Base-by-base conservation (phyloP, 2,888 invertebrate species). In the Gymnocheta viridis region DNA sequence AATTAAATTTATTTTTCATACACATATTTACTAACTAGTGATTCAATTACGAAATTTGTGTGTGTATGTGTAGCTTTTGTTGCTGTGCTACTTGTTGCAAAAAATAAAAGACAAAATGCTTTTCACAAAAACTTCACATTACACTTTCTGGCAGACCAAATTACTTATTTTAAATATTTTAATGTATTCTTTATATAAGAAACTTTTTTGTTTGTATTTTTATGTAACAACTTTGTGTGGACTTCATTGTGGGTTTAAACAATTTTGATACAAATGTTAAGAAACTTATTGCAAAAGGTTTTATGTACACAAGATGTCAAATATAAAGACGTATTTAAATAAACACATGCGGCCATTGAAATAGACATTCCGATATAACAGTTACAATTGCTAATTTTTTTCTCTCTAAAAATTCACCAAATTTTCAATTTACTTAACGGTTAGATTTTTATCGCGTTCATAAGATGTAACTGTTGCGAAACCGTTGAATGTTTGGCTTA, bases 1-100 rank as follows among this genome's bases (percentile, higher is more conserved):
- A 66, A 76, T 66, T 76, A 56, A 56, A 66, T 76, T 24, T 64
- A 54, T 47, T 32, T 38, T 22, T 32, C 12, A 72, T 47, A 32
- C 29, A 44, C 12, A 72, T 47, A 32, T 14, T 58, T 67, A 49
- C 24, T 51, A 64, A 56, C 56, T 47, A 58, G 49, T 67, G 32
- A 67, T 77, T 67, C 47, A 77, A 58, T 77, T 77, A 67, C n/a
- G 7, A 77, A 76, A 29, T 73, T 12, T 60, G 4, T 73, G 17
- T 60, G 4, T 6, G 32, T 5, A 32, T 10, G 7, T 1, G 32
- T 7, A 32, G 2, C 10, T n/a, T n/a, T n/a, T n/a, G n/a, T n/a
- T n/a, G n/a, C 14, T 58, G 5, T 76, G 47, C 67, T 58, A 35
- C 7, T 9, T 35, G 3, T 58, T 29, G 41, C n/a, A 17, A 12